A percentile compares a stretch with the other conserved stretches of the same genome.
These are phyloP conservation scores for Oasisia sp. DNA, from an alignment of 2,888 invertebrate species.

Conservation along the genomic window DNA sequence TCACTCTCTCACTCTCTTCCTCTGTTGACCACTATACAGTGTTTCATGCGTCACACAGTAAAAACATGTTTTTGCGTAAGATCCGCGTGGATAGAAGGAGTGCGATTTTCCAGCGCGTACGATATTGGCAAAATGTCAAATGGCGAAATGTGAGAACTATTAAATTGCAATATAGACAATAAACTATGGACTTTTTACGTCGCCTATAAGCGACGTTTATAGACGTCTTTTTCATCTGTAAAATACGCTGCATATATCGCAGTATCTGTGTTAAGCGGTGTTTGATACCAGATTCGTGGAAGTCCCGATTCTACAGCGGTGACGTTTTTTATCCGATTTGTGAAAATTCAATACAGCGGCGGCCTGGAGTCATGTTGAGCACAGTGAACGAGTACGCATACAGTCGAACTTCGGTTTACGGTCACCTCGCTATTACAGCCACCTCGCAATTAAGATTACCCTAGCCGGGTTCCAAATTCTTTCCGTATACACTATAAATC, in stretches of 20 bases:
- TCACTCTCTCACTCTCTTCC: too few species aligned
- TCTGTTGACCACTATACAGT: neutral
- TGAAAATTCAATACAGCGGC: neutral
- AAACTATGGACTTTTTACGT: neutral
- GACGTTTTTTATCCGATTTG: neutral
- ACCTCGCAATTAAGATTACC: too few species aligned
- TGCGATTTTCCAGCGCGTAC: neutral
- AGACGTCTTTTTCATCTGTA: neutral
- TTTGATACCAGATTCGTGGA: neutral
- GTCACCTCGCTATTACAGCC: too few species aligned
- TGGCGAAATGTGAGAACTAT: neutral
- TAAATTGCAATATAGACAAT: neutral
- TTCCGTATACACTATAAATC: too few species aligned
- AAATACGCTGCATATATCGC: neutral
- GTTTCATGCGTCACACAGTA: neutral
- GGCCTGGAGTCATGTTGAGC: neutral
- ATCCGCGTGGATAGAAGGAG: neutral
- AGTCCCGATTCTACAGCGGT: neutral
- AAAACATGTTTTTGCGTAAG: neutral
- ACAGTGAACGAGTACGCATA: neutral
- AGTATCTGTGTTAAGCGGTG: neutral
- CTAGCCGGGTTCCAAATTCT: too few species aligned
- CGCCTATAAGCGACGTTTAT: neutral
- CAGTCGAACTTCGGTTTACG: too few species aligned
- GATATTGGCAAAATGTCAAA: constrained; percentile 9